A percentile compares a stretch with the other conserved stretches of the same genome.
These are phyloP conservation scores for Crotalus horridus DNA, from an alignment of 2,113 vertebrate species.

Conservation along the genomic window DNA sequence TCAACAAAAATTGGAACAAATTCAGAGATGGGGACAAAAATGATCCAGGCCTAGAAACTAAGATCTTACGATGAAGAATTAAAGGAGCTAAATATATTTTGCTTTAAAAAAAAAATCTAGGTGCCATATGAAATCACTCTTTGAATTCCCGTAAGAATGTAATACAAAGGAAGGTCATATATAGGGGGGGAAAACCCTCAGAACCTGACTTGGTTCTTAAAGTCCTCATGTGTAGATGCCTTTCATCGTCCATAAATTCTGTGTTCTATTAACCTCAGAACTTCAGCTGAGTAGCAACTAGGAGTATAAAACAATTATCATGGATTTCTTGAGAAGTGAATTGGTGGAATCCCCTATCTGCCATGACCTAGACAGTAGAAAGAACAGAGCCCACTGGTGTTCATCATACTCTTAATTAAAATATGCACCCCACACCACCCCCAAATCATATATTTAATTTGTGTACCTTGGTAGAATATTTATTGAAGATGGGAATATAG, in stretches of 20 bases:
- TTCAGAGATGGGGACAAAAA: neutral
- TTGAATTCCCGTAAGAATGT: neutral
- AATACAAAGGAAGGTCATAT: neutral
- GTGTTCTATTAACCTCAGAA: neutral
- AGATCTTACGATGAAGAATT: neutral
- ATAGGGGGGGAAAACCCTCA: neutral
- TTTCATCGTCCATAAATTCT: neutral
- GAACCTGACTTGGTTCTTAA: neutral
- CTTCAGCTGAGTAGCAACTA: neutral
- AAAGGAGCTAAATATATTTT: neutral
- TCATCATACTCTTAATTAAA: neutral
- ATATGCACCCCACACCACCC: neutral
- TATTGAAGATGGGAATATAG: neutral
- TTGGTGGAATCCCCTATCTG: neutral
- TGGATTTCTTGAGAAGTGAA: neutral
- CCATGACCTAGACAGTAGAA: neutral
- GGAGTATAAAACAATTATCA: neutral
- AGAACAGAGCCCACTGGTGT: neutral
- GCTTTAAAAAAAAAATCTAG: neutral
- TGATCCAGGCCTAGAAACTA: neutral
- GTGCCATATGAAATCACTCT: neutral
- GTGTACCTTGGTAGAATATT: neutral
- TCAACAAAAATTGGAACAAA: neutral
- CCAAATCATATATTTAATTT: neutral
- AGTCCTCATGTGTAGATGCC: neutral